These are phyloP conservation scores for Melanotaenia trifasciata DNA, from an alignment of 2,797 vertebrate genomes.

Conservation along the genomic window DNA sequence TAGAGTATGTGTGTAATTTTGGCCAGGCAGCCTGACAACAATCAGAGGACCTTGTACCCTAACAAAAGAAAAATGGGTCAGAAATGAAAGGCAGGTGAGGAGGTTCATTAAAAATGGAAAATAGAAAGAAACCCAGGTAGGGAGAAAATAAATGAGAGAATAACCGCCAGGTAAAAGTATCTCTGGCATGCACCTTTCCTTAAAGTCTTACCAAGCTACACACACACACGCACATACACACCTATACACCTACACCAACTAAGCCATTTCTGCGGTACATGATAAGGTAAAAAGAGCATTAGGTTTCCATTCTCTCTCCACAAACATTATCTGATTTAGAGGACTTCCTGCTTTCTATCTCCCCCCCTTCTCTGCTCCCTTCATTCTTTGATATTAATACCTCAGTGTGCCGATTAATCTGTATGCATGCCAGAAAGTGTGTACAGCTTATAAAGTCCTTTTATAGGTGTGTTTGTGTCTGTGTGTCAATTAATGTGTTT, in stretches of 20 bases:
- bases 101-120: conserved; percentile 28
- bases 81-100: conserved; percentile 15
- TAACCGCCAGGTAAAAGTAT: conserved; percentile 61
- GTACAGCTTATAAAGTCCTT: conserved; percentile 15
- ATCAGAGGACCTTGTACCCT: background rate
- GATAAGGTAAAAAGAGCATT: conserved; percentile 62
- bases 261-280: conserved; percentile 30
- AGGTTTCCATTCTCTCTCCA: conserved; percentile 55
- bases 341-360: conserved; percentile 54
- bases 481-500: background rate
- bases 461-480: background rate
- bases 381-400: conserved; percentile 62
- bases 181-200: conserved; percentile 65
- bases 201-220: conserved; percentile 54
- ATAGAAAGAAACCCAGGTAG: background rate
- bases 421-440: conserved; percentile 42
- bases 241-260: conserved; percentile 30
- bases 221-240: conserved; percentile 39
- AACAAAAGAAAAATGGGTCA: conserved; percentile 25
- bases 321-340: conserved; percentile 57
- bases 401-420: conserved; percentile 43
- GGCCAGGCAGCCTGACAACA: background rate
- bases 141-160: conserved; percentile 39
- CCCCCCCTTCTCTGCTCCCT: conserved; percentile 1
- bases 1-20: background rate